Base-by-base conservation (phyloP, 2,797 vertebrate species). In the Chrysolophus pictus region DNA sequence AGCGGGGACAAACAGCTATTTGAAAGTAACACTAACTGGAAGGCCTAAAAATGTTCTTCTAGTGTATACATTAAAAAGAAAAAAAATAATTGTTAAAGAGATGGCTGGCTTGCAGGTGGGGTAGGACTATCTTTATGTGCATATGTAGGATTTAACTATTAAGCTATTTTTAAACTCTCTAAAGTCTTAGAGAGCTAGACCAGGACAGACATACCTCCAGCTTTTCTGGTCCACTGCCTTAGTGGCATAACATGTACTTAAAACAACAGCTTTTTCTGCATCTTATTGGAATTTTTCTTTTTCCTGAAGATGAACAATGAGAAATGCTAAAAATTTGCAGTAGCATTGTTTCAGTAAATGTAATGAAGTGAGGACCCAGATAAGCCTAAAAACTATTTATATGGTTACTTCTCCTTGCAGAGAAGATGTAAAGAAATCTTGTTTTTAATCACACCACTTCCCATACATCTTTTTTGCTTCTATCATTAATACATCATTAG, bases 391-490 rank as follows among this genome's bases (percentile, higher is more conserved):
- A 70, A 46, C 37, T 78, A 55, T 24, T 67, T 26, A 6, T 31
- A 33, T 6, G 44, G 62, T 42, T 65, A 22, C 55, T 67, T 78
- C 47, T 69, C 42, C 63, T 37, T 47, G 46, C 29, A 91, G 8
- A 82, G 22, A 87, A 31, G 28, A 95, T 35, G 28, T 18, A 59
- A 86, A 64, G 16, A 19, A 80, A 74, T 60, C 72, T 59, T 75
- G 70, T 24, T 85, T 87, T 95, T 75, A 90, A 93, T 67, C 65
- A 24, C 49, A 76, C n/a, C n/a, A 37, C 49, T 82, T 47, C 11
- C 37, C 13, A 39, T 6, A 41, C 29, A 93, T 72, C 76, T 75
- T 92, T 68, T 58, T 85, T 41, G 31, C 26, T 53, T 42, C 83
- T 94, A 76, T 95, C 21, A 78, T 65, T 84, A 78, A 72, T 18